Conservation (phyloP, 1,140 invertebrate genomes). For the Orius insidiosus region DNA sequence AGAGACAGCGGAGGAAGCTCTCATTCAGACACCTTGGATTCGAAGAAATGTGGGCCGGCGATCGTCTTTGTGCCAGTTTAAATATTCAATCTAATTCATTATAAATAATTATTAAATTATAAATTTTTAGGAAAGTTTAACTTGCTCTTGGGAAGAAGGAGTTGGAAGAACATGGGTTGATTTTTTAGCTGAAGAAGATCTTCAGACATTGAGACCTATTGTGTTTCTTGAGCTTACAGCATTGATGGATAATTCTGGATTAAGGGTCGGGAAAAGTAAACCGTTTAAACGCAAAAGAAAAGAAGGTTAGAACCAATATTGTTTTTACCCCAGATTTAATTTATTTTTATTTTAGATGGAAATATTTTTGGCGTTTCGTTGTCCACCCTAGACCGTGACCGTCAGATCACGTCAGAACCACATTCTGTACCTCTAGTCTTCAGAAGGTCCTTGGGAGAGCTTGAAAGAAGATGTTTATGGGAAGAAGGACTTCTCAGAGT, state of each 20-base stretch:
- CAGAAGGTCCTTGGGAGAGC: slow-evolving; percentile 38
- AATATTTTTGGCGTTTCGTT: slow-evolving; percentile 72
- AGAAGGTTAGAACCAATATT: slow-evolving; percentile 29
- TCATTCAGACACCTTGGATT: slow-evolving; percentile 24
- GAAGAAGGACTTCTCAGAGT: slow-evolving; percentile 64
- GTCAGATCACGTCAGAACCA: slow-evolving; percentile 50
- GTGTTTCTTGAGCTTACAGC: slow-evolving; percentile 63
- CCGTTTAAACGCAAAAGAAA: slow-evolving; percentile 57
- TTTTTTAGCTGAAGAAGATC: slow-evolving; percentile 34
- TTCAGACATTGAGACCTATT: slow-evolving; percentile 44
- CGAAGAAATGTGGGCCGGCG: slow-evolving; percentile 31
- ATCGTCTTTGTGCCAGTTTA: slow-evolving; percentile 21
- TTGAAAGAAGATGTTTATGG: slow-evolving; percentile 43
- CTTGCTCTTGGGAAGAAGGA: slow-evolving; percentile 7
- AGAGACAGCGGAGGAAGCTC: slow-evolving; percentile 16
- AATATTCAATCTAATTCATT: not conserved
- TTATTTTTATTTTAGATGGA: no score
- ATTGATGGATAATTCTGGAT: slow-evolving; percentile 57
- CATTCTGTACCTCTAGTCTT: slow-evolving; percentile 43
- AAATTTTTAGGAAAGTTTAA: slow-evolving; percentile 1
- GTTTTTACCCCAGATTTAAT: no score
- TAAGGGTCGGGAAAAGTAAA: slow-evolving; percentile 58
- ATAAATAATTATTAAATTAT: not conserved
- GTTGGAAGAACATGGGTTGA: slow-evolving; percentile 34
- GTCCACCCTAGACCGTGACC: slow-evolving; percentile 60